Percentiles rank a stretch among this genome's conserved stretches.
Conservation (phyloP, 2,797 vertebrate species). For the Malurus splendens region DNA sequence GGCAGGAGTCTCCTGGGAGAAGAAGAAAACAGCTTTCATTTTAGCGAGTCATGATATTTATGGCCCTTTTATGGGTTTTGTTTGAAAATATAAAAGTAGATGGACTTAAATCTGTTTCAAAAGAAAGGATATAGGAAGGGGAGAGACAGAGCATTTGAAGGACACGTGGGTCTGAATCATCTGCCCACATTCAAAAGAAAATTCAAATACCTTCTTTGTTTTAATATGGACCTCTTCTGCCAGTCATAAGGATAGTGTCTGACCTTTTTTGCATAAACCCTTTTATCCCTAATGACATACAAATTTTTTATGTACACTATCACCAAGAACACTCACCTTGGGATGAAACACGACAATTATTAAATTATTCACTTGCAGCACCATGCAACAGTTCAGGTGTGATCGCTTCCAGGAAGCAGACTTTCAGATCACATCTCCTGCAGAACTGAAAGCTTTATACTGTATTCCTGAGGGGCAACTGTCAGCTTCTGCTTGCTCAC, state of each 20-base stretch:
- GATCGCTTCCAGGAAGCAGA: conserved; percentile 38
- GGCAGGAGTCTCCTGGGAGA: conserved; percentile 58
- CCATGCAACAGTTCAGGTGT: conserved; percentile 29
- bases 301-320: conserved; percentile 9
- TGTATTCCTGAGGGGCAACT: conserved; percentile 44
- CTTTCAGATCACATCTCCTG: conserved; percentile 49
- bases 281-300: conserved; percentile 49
- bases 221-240: conserved; percentile 31
- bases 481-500: conserved; percentile 56
- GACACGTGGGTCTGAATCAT: conserved; percentile 48
- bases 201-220: conserved; percentile 54
- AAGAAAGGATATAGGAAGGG: conserved; percentile 42
- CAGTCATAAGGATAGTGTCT: conserved; percentile 16
- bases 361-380: conserved; percentile 47
- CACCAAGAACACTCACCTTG: conserved; percentile 23
- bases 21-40: conserved; percentile 69
- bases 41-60: conserved; percentile 67
- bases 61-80: conserved; percentile 62
- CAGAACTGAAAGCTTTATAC: conserved; percentile 41
- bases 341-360: conserved; percentile 18
- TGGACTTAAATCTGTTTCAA: conserved; percentile 60
- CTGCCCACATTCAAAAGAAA: conserved; percentile 28
- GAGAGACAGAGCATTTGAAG: conserved; percentile 36
- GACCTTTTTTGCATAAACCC: conserved; percentile 10
- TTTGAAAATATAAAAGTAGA: conserved; percentile 68